phyloP scores from a whole-genome alignment of 2,888 invertebrate species.

The Polylopha cassiicola region DNA sequence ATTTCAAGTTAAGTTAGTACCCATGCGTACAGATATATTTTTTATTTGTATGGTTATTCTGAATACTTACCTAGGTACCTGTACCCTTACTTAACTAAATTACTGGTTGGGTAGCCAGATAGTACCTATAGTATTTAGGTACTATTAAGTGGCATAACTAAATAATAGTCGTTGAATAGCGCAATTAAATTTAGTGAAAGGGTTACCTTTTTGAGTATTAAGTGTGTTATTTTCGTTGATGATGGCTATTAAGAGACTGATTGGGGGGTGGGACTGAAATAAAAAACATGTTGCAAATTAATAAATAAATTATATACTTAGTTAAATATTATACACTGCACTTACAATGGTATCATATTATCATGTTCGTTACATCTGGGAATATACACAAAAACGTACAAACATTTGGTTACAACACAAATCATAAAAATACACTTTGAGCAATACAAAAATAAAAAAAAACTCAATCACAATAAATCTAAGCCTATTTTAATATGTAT shows the following conservation, averaged over 20 bases:
- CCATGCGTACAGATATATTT: too few relatives aligned
- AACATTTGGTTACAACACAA: constrained; percentile 61
- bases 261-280: constrained; percentile 1
- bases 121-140: too few relatives aligned
- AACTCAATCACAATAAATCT: constrained; percentile 63
- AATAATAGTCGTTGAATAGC: too few relatives aligned
- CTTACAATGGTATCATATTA: constrained; percentile 66
- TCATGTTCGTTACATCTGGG: constrained; percentile 65
- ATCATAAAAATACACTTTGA: constrained; percentile 65
- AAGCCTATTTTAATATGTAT: constrained; percentile 47
- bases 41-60: too few relatives aligned
- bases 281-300: constrained; percentile 57
- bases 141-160: too few relatives aligned
- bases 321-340: constrained; percentile 75
- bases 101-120: too few relatives aligned
- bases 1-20: too few relatives aligned
- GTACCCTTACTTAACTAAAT: too few relatives aligned
- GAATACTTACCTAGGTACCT: too few relatives aligned
- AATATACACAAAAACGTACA: constrained; percentile 68
- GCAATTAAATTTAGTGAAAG: too few relatives aligned
- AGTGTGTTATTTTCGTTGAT: too few relatives aligned
- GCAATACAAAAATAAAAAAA: constrained; percentile 72
- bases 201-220: neutral
- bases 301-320: constrained; percentile 77
- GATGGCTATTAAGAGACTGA: too few relatives aligned